Base-by-base conservation (phyloP, 2,113 vertebrate species). In the Lipophrys pholis region DNA sequence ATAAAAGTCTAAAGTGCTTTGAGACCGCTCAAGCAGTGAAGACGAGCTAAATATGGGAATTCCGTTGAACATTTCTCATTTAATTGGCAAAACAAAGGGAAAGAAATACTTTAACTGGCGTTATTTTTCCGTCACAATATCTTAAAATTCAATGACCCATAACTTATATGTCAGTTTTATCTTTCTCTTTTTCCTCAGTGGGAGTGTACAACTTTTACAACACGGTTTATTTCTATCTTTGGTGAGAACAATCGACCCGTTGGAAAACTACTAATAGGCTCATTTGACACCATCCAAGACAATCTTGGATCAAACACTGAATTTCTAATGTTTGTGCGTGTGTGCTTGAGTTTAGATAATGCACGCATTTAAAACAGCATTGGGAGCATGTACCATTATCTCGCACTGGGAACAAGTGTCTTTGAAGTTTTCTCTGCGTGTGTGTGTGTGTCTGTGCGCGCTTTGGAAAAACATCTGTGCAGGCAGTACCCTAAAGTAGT, bases 401-500 rank as follows among this genome's bases (percentile, higher is more conserved):
- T 72, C 21, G 14, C 68, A 56, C 49, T 79, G 79, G 70, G 66
- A 89, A 78, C 62, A 69, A 58, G 48, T 17, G 66, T 84, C 83
- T 90, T 90, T 90, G 84, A 88, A 89, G 85, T 88, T 45, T 76
- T 78, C 46, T 80, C 48, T 62, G 14, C 15, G 45, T 48, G 45
- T 48, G 55, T 60, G 77, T 77, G 67, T 49, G 52, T 51, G 70
- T 71, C 41, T 54, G 35, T 59, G 66, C 12, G 53, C 2, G 6
- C 72, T 59, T 43, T 74, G 75, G 71, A 79, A 87, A 30, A 83
- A 88, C 78, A 83, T 82, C 77, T 69, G 70, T 62, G 63, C 61
- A 56, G 63, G 77, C 41, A 77, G 76, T 80, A 66, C 76, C 85
- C 89, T 90, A 78, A 86, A 90, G 87, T 88, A 73, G 68, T 88